Conservation (phyloP, 1,140 invertebrate species). For the Caenorhabditis tropicalis region DNA sequence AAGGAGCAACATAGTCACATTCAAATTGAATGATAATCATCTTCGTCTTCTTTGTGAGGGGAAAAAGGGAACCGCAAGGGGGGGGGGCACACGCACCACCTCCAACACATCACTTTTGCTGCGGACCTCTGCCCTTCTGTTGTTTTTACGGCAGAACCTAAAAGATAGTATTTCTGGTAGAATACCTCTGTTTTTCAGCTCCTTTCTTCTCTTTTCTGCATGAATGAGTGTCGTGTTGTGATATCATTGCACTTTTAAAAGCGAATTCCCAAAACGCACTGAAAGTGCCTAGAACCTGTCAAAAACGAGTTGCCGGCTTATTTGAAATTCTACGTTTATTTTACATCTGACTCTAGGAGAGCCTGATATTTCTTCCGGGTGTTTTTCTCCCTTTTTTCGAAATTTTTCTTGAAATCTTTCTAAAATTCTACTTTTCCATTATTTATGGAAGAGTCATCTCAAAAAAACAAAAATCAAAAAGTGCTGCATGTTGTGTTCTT, state of each 20-base stretch:
- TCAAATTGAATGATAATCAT: conserved; percentile 45
- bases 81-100: conserved; percentile 4
- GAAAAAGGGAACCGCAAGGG: conserved; percentile 28
- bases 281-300: background rate
- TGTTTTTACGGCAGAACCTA: background rate
- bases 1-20: conserved; percentile 40
- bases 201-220: background rate
- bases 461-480: too few relatives aligned
- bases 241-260: background rate
- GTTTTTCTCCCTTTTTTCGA: background rate
- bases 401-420: background rate
- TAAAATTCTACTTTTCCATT: background rate
- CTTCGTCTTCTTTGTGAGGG: conserved; percentile 33
- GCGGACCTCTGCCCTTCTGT: background rate
- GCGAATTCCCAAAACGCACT: background rate
- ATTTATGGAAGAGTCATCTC: background rate
- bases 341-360: too few relatives aligned
- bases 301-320: background rate
- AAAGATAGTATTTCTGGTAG: background rate
- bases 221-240: background rate
- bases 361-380: background rate
- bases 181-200: background rate
- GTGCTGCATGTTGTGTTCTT: background rate
- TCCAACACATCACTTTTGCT: conserved; percentile 36
- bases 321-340: background rate